A percentile compares a stretch with the other conserved stretches of the same genome.
Evolutionary conservation across 2,797 vertebrate genomes (phyloP).

Genomic region (Phataginus tricuspis): DNA sequence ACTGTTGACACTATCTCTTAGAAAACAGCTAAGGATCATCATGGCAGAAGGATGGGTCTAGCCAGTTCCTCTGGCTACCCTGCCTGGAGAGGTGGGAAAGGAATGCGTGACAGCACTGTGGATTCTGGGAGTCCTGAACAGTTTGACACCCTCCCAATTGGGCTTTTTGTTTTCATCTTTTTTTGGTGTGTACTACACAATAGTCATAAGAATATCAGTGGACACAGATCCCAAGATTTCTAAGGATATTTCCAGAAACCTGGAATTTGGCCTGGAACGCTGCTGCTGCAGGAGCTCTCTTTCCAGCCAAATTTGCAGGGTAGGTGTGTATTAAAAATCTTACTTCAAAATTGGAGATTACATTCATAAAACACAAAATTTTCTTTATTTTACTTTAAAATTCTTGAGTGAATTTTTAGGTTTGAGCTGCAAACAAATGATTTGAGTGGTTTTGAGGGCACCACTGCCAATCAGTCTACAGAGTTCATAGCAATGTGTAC

Average conservation of each 20-base stretch:
- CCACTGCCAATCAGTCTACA: fast-evolving
- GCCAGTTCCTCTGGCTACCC: not conserved
- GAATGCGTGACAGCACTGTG: not conserved
- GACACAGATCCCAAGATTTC: not conserved
- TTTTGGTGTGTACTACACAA: not conserved
- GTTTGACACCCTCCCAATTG: not conserved
- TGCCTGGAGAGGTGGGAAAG: not conserved
- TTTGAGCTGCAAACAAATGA: not conserved
- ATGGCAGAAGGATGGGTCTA: too few relatives aligned
- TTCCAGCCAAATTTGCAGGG: not conserved
- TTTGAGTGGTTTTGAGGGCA: not conserved
- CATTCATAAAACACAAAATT: not conserved
- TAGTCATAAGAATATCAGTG: not conserved
- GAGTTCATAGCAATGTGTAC: not conserved
- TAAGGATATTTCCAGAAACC: not conserved
- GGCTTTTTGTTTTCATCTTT: not conserved
- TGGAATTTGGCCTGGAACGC: not conserved
- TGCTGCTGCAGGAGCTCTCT: not conserved
- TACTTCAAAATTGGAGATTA: not conserved
- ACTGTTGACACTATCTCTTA: not conserved
- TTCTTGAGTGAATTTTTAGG: not conserved
- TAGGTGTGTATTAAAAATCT: not conserved
- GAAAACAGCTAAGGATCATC: not conserved
- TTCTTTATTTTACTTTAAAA: not conserved
- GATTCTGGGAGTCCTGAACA: not conserved